phyloP scores from a whole-genome alignment of 2,888 invertebrate species.

The Venusia cambrica region DNA sequence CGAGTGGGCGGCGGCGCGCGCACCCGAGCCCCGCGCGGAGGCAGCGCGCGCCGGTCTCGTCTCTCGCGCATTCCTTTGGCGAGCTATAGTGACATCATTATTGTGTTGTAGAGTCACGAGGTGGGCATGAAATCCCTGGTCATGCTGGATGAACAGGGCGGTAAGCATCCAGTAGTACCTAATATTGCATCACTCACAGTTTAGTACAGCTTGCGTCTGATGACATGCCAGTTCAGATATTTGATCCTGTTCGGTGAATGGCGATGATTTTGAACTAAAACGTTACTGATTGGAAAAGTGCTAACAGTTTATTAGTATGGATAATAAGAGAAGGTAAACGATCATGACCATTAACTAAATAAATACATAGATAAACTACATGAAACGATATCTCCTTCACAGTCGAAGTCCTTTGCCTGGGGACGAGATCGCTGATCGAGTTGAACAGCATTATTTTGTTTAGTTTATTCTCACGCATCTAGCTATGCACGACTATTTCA shows the following conservation, averaged over 20 bases:
- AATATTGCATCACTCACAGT: slow-evolving; percentile 75
- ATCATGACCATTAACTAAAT: slow-evolving; percentile 65
- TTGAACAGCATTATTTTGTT: slow-evolving; percentile 62
- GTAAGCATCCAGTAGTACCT: slow-evolving; percentile 90
- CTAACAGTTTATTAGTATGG: slow-evolving; percentile 70
- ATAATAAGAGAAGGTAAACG: slow-evolving; percentile 66
- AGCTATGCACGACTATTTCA: slow-evolving; percentile 77
- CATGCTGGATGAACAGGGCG: slow-evolving; percentile 99
- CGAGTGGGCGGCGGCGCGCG: slow-evolving; percentile 41
- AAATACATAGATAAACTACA: slow-evolving; percentile 55
- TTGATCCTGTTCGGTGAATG: slow-evolving; percentile 63
- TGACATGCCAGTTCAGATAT: slow-evolving; percentile 74
- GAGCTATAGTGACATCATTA: slow-evolving; percentile 82
- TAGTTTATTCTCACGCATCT: slow-evolving; percentile 76
- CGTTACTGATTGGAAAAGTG: slow-evolving; percentile 60
- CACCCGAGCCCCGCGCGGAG: too few species aligned
- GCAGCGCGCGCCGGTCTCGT: slow-evolving; percentile 53
- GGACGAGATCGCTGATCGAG: slow-evolving; percentile 56
- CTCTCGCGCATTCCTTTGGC: slow-evolving; percentile 70
- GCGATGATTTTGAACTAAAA: slow-evolving; percentile 57
- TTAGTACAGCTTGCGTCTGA: slow-evolving; percentile 77
- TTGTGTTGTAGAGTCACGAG: slow-evolving; percentile 98
- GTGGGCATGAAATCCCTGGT: slow-evolving; percentile 99
- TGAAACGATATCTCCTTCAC: slow-evolving; percentile 50
- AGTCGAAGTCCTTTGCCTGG: slow-evolving; percentile 35